Base-by-base conservation (phyloP, 1,140 invertebrate species). In the Arion vulgaris region DNA sequence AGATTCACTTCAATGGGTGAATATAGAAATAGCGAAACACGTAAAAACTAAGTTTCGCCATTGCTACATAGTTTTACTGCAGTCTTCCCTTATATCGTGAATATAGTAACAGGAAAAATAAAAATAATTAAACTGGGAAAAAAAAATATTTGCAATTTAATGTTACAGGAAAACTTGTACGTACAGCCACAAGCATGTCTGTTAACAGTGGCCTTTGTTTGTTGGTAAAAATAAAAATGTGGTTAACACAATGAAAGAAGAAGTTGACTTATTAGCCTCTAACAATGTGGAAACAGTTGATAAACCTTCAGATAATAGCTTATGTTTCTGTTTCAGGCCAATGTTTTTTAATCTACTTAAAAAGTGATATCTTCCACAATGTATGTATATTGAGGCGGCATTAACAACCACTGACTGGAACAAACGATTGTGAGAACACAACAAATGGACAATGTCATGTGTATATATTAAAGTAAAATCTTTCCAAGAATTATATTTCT, bases 1-100 rank as follows among this genome's bases (percentile, higher is more conserved):
- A 81, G 74, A 49, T 81, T 81, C 80, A 81, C 71, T 81, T 41
- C 71, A 74, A 41, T 36, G 71, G 66, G 78, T 80, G 78, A 72
- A 80, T 7, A 80, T 68, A 39, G 28, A 15, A 45, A 75, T 36
- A 51, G 49, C 39, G 34, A 81, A 71, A n/a, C n/a, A n/a, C n/a
- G n/a, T n/a, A n/a, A n/a, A n/a, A n/a, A n/a, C n/a, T n/a, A n/a
- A n/a, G n/a, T n/a, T n/a, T n/a, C n/a, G n/a, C n/a, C n/a, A n/a
- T n/a, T n/a, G n/a, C n/a, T n/a, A n/a, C n/a, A n/a, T n/a, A n/a
- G n/a, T n/a, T n/a, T n/a, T n/a, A n/a, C n/a, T n/a, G n/a, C n/a
- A n/a, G n/a, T n/a, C n/a, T n/a, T n/a, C n/a, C n/a, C n/a, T n/a
- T n/a, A n/a, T n/a, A n/a, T n/a, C n/a, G n/a, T n/a, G n/a, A n/a